Evolutionary conservation across 2,888 invertebrate species (phyloP), one percentile per base, ranked within the genome.

Genomic region (Protonemura montana): DNA sequence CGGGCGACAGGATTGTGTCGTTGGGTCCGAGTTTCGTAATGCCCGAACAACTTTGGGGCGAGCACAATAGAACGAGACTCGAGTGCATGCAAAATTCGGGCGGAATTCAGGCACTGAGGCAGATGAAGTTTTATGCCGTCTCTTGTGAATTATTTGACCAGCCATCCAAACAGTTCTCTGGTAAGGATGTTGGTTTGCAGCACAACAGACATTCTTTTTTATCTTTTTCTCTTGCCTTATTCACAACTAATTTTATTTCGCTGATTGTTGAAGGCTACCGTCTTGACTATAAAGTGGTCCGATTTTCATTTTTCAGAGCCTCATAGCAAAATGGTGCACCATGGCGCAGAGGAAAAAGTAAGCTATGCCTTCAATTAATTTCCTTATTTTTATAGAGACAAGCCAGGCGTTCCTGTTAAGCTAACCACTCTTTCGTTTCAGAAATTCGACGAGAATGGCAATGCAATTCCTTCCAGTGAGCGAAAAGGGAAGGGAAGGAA

Each of bases 401-500:
- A 6, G 3, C 35, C 35, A 6, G 35, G 35, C 10, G 35, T 35
- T 35, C 35, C 35, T 6, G 35, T 35, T 35, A 3, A 35, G 35
- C 35, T 35, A 35, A 35, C 35, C 10, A 10, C 59, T 16, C 7
- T 59, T 10, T 21, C 21, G 13, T 59, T 59, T 59, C 59, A 59
- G 59, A 59, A 59, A 88, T 92, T 95, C 88, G 97, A 97, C 92
- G 97, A 97, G 92, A 97, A 96, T 90, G 96, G 96, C 87, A 97
- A 97, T 91, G 93, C 96, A 76, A 92, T 96, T 86, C 94, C 86
- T 80, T 85, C 86, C 82, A 87, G 87, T 80, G 89, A 89, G 78
- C 82, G 89, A 35, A 89, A 89, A 86, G 87, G 87, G 13, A 89
- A 89, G 86, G 35, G 87, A 27, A 87, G 89, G n/a, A 88, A 89